Conservation (phyloP, 1,140 invertebrate species). For the Camponotus vicinus region DNA sequence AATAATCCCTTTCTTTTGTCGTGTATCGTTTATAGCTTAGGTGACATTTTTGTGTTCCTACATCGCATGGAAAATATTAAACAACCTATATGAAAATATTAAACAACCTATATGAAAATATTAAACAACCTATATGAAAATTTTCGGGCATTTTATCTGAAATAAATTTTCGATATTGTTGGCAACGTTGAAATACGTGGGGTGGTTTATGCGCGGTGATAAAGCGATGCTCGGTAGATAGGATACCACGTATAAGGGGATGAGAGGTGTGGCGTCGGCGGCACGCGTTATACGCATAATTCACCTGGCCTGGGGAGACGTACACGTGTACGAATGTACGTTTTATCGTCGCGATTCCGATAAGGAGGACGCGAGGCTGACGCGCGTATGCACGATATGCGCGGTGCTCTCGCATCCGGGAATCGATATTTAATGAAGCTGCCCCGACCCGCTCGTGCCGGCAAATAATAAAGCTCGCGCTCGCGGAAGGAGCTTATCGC, state of each 20-base stretch:
- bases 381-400: conserved; percentile 54
- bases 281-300: conserved; percentile 80
- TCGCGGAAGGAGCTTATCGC: conserved; percentile 39
- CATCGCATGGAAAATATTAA: too few relatives aligned
- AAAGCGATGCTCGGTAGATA: conserved; percentile 71
- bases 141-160: background rate
- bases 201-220: conserved; percentile 47
- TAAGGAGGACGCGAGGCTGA: conserved; percentile 64
- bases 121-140: background rate
- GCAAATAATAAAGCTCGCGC: conserved; percentile 46
- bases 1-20: conserved; percentile 1
- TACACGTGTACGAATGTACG: conserved; percentile 73
- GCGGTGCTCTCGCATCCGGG: conserved; percentile 9
- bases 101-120: too few relatives aligned
- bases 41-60: background rate
- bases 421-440: conserved; percentile 75
- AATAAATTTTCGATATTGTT: background rate
- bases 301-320: conserved; percentile 72
- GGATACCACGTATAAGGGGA: conserved; percentile 53
- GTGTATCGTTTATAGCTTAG: background rate
- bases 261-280: conserved; percentile 75
- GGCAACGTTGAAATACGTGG: background rate
- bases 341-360: conserved; percentile 76
- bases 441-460: conserved; percentile 24
- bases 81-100: background rate